phyloP scores from a whole-genome alignment of 2,113 vertebrate species.

The Onychostruthus taczanowskii region DNA sequence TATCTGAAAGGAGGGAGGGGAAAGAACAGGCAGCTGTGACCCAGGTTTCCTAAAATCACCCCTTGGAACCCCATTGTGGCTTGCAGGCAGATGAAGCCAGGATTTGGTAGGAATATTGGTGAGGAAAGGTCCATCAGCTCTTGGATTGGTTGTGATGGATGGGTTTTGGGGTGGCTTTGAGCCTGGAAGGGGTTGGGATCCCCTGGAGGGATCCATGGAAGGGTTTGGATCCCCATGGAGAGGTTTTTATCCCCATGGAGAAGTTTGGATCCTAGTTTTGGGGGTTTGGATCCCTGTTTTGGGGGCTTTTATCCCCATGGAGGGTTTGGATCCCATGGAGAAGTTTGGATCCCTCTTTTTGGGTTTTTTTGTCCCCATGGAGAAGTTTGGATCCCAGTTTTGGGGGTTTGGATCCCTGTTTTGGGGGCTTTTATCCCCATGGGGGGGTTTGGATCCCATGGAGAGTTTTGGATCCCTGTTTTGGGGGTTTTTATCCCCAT shows the following conservation, averaged over 20 bases:
- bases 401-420: too few species aligned
- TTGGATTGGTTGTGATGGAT: not conserved
- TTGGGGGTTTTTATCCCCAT: too few species aligned
- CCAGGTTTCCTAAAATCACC: not conserved
- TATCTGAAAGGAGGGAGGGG: not conserved
- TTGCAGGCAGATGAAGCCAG: not conserved
- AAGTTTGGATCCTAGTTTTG: not conserved
- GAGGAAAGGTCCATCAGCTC: not conserved
- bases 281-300: not conserved
- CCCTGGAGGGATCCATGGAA: too few species aligned
- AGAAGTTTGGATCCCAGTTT: too few species aligned
- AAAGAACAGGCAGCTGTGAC: not conserved
- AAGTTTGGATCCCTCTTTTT: not conserved
- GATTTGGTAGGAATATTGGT: not conserved
- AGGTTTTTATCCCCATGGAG: too few species aligned
- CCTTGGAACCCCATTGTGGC: not conserved
- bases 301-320: too few species aligned
- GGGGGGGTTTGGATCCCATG: too few species aligned
- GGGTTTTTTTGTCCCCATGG: too few species aligned
- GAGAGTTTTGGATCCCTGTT: too few species aligned
- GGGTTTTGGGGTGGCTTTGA: not conserved
- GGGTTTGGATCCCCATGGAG: not conserved
- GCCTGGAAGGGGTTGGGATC: too few species aligned
- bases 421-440: too few species aligned
- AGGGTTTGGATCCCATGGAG: too few species aligned